Evolutionary conservation across 2,888 invertebrate species (phyloP).

Genomic region (Orgyia antiqua): DNA sequence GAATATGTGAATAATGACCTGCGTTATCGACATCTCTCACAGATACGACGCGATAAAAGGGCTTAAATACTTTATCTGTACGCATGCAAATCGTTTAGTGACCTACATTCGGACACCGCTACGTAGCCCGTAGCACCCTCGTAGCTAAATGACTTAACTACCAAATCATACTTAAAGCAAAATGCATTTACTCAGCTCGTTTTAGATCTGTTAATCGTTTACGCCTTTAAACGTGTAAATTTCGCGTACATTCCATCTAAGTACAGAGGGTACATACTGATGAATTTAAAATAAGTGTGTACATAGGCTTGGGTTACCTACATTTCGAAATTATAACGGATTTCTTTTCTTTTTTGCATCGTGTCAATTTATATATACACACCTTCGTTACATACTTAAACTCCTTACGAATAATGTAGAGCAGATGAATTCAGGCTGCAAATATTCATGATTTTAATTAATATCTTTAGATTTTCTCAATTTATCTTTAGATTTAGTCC

Average conservation of each 20-base stretch:
- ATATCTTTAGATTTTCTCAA: no score
- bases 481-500: no score
- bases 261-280: not conserved
- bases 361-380: no score
- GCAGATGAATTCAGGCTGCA: no score
- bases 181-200: not conserved
- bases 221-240: not conserved
- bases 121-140: conserved; percentile 30
- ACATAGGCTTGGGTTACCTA: no score
- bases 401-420: no score
- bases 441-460: no score
- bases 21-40: conserved; percentile 8
- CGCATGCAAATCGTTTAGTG: conserved; percentile 46
- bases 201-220: not conserved
- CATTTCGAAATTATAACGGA: no score
- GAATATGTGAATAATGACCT: conserved; percentile 8
- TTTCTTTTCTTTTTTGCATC: no score
- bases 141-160: conserved; percentile 19
- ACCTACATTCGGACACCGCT: conserved; percentile 35
- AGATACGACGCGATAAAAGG: conserved; percentile 3
- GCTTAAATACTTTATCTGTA: conserved; percentile 21
- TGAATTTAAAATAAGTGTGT: not conserved
- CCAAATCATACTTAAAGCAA: not conserved
- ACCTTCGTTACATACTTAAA: no score
- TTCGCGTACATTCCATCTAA: not conserved